A percentile compares a stretch with the other conserved stretches of the same genome.
Evolutionary conservation across 2,797 vertebrate genomes (phyloP).

Genomic region (Eulemur coronatus): DNA sequence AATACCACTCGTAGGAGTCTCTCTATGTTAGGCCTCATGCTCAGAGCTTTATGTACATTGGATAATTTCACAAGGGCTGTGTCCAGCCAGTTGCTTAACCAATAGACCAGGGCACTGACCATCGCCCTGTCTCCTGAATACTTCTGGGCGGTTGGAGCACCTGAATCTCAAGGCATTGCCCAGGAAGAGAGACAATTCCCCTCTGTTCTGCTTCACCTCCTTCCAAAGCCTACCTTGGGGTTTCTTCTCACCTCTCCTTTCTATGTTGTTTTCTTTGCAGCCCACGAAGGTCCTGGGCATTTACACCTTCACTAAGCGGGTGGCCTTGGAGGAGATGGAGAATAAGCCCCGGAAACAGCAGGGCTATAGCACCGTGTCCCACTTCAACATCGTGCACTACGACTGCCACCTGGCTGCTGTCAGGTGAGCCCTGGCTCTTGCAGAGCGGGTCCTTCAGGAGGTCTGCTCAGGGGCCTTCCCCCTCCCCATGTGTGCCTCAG

Average conservation of each 20-base stretch:
- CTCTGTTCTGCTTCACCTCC: not conserved
- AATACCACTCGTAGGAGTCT: not conserved
- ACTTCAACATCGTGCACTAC: conserved; percentile 99
- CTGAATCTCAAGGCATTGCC: not conserved
- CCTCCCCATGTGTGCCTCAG: rapidly evolving
- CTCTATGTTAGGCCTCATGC: not conserved
- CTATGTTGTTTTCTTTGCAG: conserved; percentile 79
- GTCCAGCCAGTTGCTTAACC: not conserved
- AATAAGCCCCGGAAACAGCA: conserved; percentile 98
- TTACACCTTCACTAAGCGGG: conserved; percentile 98
- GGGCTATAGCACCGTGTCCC: conserved; percentile 99
- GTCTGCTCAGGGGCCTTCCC: not conserved
- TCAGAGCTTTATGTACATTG: not conserved
- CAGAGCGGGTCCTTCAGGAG: rapidly evolving
- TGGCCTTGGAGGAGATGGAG: conserved; percentile 96
- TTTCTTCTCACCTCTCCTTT: not conserved
- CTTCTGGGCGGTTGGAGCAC: not conserved
- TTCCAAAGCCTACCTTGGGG: not conserved
- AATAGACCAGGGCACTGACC: not conserved
- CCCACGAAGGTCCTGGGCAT: conserved; percentile 99
- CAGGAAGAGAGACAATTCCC: not conserved
- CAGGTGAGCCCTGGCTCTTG: conserved; percentile 84
- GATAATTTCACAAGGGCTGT: not conserved
- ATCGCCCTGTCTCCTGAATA: not conserved
- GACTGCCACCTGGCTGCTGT: conserved; percentile 99